Conservation (phyloP, 2,888 invertebrate genomes). For the Branchipolynoe longqiensis region DNA sequence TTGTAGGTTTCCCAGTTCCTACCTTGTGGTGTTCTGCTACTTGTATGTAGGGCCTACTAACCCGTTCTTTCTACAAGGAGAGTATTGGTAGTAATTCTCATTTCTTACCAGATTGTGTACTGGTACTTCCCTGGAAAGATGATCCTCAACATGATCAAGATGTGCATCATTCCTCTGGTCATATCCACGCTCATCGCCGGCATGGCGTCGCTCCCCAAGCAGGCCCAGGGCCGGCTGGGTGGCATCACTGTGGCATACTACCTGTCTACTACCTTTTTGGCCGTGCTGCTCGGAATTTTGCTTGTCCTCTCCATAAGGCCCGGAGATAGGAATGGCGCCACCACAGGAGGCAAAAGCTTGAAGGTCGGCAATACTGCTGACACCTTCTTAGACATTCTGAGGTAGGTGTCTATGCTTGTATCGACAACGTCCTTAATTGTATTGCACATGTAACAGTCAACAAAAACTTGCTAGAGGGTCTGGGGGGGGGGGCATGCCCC, state of each 20-base stretch:
- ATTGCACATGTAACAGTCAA: too few relatives aligned
- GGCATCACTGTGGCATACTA: slow-evolving; percentile 87
- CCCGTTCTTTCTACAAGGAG: too few relatives aligned
- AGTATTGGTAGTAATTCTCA: too few relatives aligned
- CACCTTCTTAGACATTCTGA: slow-evolving; percentile 68
- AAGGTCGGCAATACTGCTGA: slow-evolving; percentile 83
- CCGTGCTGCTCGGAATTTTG: slow-evolving; percentile 65
- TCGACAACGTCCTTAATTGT: too few relatives aligned
- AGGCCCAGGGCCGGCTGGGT: slow-evolving; percentile 85
- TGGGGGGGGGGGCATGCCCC: too few relatives aligned
- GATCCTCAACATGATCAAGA: slow-evolving; percentile 65
- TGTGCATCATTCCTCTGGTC: slow-evolving; percentile 63
- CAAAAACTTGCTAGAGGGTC: too few relatives aligned
- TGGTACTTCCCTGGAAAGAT: slow-evolving; percentile 77
- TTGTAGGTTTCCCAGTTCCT: neutral
- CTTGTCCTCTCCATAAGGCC: slow-evolving; percentile 64
- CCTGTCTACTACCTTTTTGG: slow-evolving; percentile 85
- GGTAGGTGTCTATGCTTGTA: neutral
- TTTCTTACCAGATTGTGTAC: slow-evolving; percentile 81
- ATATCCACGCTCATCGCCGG: slow-evolving; percentile 83
- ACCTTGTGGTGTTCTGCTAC: too few relatives aligned
- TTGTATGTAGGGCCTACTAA: too few relatives aligned
- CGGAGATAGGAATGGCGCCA: slow-evolving; percentile 30
- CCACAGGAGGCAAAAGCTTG: slow-evolving; percentile 82
- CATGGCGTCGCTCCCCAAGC: slow-evolving; percentile 92